Percentiles rank a stretch among this genome's conserved stretches.
Evolutionary conservation across 2,888 invertebrate species (phyloP).

Genomic region (Tipula confusa): DNA sequence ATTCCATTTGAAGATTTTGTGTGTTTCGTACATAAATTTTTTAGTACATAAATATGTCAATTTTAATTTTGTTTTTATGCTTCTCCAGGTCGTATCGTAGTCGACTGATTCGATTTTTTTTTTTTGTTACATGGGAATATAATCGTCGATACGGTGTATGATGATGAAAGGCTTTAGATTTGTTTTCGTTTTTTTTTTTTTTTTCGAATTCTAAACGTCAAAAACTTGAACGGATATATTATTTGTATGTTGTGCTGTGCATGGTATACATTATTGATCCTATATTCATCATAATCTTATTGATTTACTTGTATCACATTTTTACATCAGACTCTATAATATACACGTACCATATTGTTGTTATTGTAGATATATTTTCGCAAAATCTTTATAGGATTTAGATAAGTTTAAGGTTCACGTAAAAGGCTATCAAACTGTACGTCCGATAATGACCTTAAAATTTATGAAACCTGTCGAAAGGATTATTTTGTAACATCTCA

Average conservation of each 20-base stretch:
- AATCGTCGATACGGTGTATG: background rate
- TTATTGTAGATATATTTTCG: too few relatives aligned
- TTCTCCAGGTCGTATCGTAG: background rate
- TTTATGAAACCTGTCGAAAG: too few relatives aligned
- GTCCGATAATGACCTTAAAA: too few relatives aligned
- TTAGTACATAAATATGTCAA: slow-evolving; percentile 12
- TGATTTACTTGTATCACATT: background rate
- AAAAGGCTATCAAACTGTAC: too few relatives aligned
- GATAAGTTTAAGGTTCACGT: too few relatives aligned
- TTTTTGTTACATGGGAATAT: background rate
- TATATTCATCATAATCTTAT: background rate
- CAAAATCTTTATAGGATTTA: too few relatives aligned
- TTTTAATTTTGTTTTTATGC: background rate
- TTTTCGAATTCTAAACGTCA: background rate
- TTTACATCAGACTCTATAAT: background rate
- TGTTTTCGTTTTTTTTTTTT: too few relatives aligned
- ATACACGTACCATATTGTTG: too few relatives aligned
- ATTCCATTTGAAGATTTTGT: slow-evolving; percentile 1
- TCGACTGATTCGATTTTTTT: background rate
- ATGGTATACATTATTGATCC: background rate
- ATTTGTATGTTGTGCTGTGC: background rate
- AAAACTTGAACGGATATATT: background rate
- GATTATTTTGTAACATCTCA: too few relatives aligned
- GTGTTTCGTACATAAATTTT: background rate
- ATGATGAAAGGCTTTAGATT: background rate